Percentiles rank a stretch among this genome's conserved stretches.
phyloP scores from a whole-genome alignment of 2,888 invertebrate genomes.

The Drosophila lutescens region DNA sequence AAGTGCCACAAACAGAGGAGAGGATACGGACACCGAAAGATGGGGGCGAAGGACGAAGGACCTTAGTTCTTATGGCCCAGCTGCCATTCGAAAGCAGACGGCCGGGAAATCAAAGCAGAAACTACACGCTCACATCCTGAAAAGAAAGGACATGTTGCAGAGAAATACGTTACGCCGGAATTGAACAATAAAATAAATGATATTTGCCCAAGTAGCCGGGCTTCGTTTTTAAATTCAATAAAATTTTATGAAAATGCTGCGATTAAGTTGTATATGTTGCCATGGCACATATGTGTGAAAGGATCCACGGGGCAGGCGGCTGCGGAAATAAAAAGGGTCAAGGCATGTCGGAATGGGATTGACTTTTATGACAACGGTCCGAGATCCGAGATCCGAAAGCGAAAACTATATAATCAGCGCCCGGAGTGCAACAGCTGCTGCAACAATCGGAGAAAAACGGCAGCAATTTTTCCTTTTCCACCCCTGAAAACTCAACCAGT shows the following conservation, averaged over 20 bases:
- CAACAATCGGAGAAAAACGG: constrained; percentile 53
- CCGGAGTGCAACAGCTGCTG: constrained; percentile 74
- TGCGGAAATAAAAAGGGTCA: constrained; percentile 63
- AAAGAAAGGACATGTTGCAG: constrained; percentile 52
- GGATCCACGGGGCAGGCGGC: constrained; percentile 22
- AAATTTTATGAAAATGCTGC: constrained; percentile 78
- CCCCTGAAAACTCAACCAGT: constrained; percentile 6
- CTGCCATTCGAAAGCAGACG: constrained; percentile 73
- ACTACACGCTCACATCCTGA: constrained; percentile 37
- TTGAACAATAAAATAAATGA: constrained; percentile 81
- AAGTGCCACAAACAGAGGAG: constrained; percentile 75
- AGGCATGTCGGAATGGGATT: constrained; percentile 57
- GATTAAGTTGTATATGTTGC: constrained; percentile 65
- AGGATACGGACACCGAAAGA: constrained; percentile 13
- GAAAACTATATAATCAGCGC: constrained; percentile 75
- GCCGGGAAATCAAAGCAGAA: constrained; percentile 69
- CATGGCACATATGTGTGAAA: constrained; percentile 41
- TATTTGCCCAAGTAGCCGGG: constrained; percentile 74
- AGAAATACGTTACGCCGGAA: constrained; percentile 67
- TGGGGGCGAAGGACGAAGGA: constrained; percentile 25
- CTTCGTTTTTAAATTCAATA: constrained; percentile 78
- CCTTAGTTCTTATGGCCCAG: constrained; percentile 75
- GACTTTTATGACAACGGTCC: constrained; percentile 74
- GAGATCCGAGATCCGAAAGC: constrained; percentile 30
- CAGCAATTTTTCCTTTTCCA: constrained; percentile 43